Evolutionary conservation across 2,113 vertebrate species (phyloP), one percentile per base, ranked within the genome.

Genomic region (Rhagologus leucostigma): DNA sequence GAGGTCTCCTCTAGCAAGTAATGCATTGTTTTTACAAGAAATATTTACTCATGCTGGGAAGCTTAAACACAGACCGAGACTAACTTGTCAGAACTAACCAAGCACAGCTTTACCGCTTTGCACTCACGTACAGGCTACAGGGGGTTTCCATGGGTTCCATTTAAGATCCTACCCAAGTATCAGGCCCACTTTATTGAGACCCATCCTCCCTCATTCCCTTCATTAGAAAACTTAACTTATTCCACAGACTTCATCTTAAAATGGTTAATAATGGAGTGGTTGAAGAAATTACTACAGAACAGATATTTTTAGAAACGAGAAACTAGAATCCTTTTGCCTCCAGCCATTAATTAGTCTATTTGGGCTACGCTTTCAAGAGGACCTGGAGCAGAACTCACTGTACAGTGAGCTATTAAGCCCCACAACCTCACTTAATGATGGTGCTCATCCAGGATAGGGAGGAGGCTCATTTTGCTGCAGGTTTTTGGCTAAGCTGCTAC

Each of bases 291-390:
- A 87, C 52, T 84, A 80, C 39, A 91, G 69, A 84, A 89, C 21
- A 59, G 46, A 9, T 90, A 96, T 94, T 96, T 93, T 94, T 96
- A 93, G 84, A 84, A 84, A 86, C 29, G 13, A 62, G 39, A 89
- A 93, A 84, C 75, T 30, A 70, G 85, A 95, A 88, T 64, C 84
- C 23, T 75, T 81, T 84, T 60, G 77, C 95, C 85, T 93, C 65
- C 29, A 94, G 83, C 49, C 64, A 84, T 65, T 91, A 93, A 95
- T 84, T 93, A 92, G 85, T 76, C 76, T 96, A 89, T 69, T 65
- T 93, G 75, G 86, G 75, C 70, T 90, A 30, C 33, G 46, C 53
- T 92, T 90, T 67, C 49, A 94, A 93, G 80, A 92, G 57, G 30
- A 87, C 59, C 39, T 63, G 44, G 22, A 92, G 77, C 62, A 95